Evolutionary conservation across 2,888 invertebrate species (phyloP).

Genomic region (Exephanes ischioxanthus): DNA sequence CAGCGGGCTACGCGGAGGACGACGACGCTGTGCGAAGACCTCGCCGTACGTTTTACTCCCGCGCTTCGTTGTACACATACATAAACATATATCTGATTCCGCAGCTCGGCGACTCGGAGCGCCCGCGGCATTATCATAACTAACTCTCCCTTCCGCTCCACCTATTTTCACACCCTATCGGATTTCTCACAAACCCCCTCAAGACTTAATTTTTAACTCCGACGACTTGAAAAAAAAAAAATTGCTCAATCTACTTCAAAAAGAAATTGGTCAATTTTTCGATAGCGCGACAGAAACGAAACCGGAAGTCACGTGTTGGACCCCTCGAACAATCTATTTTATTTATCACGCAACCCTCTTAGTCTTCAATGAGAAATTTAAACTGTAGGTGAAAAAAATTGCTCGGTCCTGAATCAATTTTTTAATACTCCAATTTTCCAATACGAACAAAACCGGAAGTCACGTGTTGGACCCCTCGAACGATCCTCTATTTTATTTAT

Average conservation of each 20-base stretch:
- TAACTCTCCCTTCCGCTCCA: constrained; percentile 31
- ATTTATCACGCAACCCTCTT: neutral
- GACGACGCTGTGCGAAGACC: constrained; percentile 33
- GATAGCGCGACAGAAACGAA: neutral
- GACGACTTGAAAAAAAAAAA: neutral
- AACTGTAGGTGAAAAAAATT: neutral
- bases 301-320: constrained; percentile 21
- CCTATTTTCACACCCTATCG: constrained; percentile 2
- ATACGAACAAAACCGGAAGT: no score
- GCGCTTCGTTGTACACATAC: constrained; percentile 18
- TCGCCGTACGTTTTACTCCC: constrained; percentile 43
- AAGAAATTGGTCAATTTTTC: neutral
- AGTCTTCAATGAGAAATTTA: neutral
- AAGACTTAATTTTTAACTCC: neutral
- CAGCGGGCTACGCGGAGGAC: constrained; percentile 24
- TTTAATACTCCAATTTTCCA: no score
- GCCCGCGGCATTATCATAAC: constrained; percentile 43
- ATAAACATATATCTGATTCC: constrained; percentile 8
- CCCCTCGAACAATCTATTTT: neutral
- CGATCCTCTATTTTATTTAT: neutral
- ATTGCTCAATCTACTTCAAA: no score
- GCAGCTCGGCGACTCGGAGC: neutral
- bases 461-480: constrained; percentile 24
- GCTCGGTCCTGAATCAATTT: no score
- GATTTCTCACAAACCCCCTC: constrained; percentile 14